Conservation (phyloP, 2,113 vertebrate genomes). For the Hippoglossus stenolepis region DNA sequence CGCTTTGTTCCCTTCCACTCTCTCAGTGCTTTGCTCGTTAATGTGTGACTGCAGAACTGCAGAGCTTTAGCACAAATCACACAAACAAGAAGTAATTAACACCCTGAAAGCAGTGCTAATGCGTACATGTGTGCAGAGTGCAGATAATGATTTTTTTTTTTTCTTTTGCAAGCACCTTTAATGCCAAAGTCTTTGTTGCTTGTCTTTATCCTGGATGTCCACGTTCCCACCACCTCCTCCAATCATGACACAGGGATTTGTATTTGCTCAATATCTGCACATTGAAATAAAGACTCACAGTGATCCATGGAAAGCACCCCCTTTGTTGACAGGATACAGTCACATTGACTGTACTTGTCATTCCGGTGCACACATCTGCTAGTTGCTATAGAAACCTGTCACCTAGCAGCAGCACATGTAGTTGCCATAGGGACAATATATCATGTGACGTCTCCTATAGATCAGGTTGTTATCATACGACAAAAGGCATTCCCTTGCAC, state of each 20-base stretch:
- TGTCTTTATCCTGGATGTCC: background rate
- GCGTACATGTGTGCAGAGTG: background rate
- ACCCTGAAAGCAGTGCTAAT: background rate
- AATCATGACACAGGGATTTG: slow-evolving; percentile 4
- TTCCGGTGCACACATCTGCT: slow-evolving; percentile 59
- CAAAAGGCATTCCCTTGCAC: slow-evolving; percentile 1
- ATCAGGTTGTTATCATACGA: slow-evolving; percentile 29
- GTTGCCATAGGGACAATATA: slow-evolving; percentile 66
- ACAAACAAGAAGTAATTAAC: slow-evolving; percentile 36
- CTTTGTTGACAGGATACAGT: slow-evolving; percentile 6
- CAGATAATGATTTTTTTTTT: background rate
- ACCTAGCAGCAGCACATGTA: slow-evolving; percentile 57
- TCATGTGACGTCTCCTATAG: slow-evolving; percentile 57
- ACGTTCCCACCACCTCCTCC: slow-evolving; percentile 4
- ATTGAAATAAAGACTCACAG: background rate
- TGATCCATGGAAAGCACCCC: background rate
- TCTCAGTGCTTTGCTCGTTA: background rate
- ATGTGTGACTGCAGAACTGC: background rate
- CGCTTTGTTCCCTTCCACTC: background rate
- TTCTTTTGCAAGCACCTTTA: background rate
- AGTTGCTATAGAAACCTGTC: slow-evolving; percentile 76
- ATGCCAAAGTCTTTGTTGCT: slow-evolving; percentile 7
- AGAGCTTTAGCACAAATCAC: background rate
- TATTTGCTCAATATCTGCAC: background rate
- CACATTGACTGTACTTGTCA: slow-evolving; percentile 44